Evolutionary conservation across 1,140 invertebrate genomes (phyloP).

Genomic region (Dreissena polymorpha): DNA sequence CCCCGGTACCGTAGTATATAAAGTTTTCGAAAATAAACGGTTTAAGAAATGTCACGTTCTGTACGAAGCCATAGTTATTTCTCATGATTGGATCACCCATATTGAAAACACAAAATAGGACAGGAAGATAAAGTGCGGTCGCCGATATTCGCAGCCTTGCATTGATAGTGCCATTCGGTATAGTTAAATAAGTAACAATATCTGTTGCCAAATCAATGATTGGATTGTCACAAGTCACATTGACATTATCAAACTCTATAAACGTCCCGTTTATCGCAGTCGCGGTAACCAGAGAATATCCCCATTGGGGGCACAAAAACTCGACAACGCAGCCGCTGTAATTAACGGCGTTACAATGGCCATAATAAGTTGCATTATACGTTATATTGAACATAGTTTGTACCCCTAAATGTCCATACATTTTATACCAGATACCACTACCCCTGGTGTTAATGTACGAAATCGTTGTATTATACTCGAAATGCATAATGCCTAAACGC

Average conservation of each 20-base stretch:
- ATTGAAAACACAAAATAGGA: slow-evolving; percentile 29
- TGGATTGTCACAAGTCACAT: slow-evolving; percentile 47
- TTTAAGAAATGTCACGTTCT: neutral
- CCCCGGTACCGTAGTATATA: slow-evolving; percentile 33
- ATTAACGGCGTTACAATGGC: neutral
- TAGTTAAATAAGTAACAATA: slow-evolving; percentile 5
- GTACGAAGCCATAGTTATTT: neutral
- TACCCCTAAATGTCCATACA: slow-evolving; percentile 35
- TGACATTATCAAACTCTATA: slow-evolving; percentile 38
- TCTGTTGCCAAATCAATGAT: slow-evolving; percentile 8
- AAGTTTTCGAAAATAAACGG: slow-evolving; percentile 33
- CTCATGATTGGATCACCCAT: slow-evolving; percentile 40
- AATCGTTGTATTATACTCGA: slow-evolving; percentile 30
- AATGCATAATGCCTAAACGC: slow-evolving; percentile 39
- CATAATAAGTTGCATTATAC: slow-evolving; percentile 20
- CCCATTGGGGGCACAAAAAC: slow-evolving; percentile 33
- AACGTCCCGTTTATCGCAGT: slow-evolving; percentile 36
- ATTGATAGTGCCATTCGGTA: slow-evolving; percentile 34
- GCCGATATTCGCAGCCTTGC: slow-evolving; percentile 19
- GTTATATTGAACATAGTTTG: slow-evolving; percentile 13
- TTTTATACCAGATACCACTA: slow-evolving; percentile 32
- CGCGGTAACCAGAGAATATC: slow-evolving; percentile 17
- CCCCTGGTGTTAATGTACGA: slow-evolving; percentile 21
- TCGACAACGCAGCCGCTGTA: slow-evolving; percentile 13
- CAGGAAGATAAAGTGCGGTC: slow-evolving; percentile 24